Base-by-base conservation (phyloP, 2,113 vertebrate species). In the Peromyscus leucopus region DNA sequence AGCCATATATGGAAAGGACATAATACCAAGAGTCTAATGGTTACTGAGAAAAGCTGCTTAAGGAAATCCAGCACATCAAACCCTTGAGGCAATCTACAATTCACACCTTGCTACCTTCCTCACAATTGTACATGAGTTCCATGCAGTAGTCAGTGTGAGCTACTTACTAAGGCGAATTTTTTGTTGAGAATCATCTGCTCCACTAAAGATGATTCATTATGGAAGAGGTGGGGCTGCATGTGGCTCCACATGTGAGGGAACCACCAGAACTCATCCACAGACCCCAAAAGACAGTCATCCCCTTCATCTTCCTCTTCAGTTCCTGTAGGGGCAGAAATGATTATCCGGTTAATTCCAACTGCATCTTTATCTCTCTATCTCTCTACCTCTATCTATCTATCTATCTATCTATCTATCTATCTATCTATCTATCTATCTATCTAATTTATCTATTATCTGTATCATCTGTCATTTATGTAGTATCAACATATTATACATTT, bases 161-260 rank as follows among this genome's bases (percentile, higher is more conserved):
- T 97, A 98, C 99, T 99, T 97, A 99, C 99, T 98, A 99, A 98
- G 93, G 99, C 99, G 95, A 99, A 99, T 95, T 99, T 99, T 98
- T 99, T 99, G 99, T 99, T 99, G 97, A 99, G 99, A 95, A 99
- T 99, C 99, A 99, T 99, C 99, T 99, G 99, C 95, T 99, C 99
- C 98, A 99, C 99, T 97, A 99, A 98, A 0, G 99, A 99, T 0
- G 99, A 99, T 97, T 99, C 99, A 7, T 99, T 99, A 97, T 99
- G 99, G 98, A 99, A 99, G 96, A 99, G 99, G 84, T 99, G 99
- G 90, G 99, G 99, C 98, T 99, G 99, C 99, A 99, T 99, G 98
- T 99, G 99, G 96, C 99, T 99, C 99, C 99, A 99, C 99, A 99
- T 99, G 95, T 99, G 99, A 72, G 99, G 99, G 95, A 99, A 99